Conservation (phyloP, 1,140 invertebrate species). For the Drosophila quadrilineata region DNA sequence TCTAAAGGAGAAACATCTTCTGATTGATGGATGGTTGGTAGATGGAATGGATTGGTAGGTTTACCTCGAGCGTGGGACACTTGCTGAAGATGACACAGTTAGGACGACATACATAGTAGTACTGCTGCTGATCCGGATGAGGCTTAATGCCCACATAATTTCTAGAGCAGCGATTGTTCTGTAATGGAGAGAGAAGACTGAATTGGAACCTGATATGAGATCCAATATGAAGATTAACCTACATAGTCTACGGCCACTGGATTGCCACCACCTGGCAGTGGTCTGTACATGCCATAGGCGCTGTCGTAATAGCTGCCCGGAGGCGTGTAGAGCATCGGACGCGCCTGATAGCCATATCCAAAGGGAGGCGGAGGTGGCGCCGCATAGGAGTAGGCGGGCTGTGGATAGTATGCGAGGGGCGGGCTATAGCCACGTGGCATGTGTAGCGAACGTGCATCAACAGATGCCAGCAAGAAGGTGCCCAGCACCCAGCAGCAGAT, state of each 20-base stretch:
- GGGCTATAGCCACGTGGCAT: slow-evolving; percentile 17
- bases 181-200: neutral
- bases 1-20: slow-evolving; percentile 7
- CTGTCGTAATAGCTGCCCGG: slow-evolving; percentile 58
- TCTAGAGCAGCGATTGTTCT: slow-evolving; percentile 75
- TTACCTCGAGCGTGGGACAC: slow-evolving; percentile 67
- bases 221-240: slow-evolving; percentile 5
- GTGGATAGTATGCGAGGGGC: slow-evolving; percentile 34
- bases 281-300: slow-evolving; percentile 49
- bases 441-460: slow-evolving; percentile 41
- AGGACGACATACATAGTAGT: slow-evolving; percentile 79
- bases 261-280: slow-evolving; percentile 76
- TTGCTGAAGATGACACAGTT: slow-evolving; percentile 78
- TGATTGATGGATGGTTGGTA: no score
- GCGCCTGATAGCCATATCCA: slow-evolving; percentile 48
- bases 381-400: slow-evolving; percentile 39
- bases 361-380: slow-evolving; percentile 30
- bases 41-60: no score
- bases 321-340: slow-evolving; percentile 34
- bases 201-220: neutral
- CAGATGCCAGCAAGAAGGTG: slow-evolving; percentile 21
- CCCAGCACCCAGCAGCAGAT: slow-evolving; percentile 52
- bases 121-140: slow-evolving; percentile 77
- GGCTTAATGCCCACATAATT: slow-evolving; percentile 76
- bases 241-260: slow-evolving; percentile 72